Conservation (phyloP, 2,888 invertebrate genomes). For the Serripes groenlandicus region DNA sequence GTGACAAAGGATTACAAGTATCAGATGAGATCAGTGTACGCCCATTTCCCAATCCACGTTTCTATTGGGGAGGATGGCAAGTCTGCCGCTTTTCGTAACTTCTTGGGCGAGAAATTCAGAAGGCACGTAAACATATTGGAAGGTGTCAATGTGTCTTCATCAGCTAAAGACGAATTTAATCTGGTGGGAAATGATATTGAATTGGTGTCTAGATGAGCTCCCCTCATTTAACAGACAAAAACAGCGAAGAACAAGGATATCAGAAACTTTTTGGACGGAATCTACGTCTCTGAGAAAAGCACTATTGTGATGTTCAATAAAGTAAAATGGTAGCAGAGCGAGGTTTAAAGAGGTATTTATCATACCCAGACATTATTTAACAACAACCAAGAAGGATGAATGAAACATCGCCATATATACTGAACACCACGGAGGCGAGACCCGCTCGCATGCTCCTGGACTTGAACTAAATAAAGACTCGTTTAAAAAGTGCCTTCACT, state of each 20-base stretch:
- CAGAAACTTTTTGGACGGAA: background rate
- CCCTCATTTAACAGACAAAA: background rate
- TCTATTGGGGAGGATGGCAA: slow-evolving; percentile 94
- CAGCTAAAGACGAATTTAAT: slow-evolving; percentile 98
- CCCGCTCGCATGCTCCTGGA: too few relatives aligned
- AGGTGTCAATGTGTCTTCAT: slow-evolving; percentile 97
- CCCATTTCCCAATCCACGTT: slow-evolving; percentile 99
- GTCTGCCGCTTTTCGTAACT: slow-evolving; percentile 97
- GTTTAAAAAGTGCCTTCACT: too few relatives aligned
- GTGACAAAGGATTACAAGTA: slow-evolving; percentile 96
- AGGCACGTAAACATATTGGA: slow-evolving; percentile 96
- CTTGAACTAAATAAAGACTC: too few relatives aligned
- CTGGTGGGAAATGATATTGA: slow-evolving; percentile 98
- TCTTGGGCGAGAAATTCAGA: slow-evolving; percentile 99
- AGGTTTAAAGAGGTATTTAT: too few relatives aligned
- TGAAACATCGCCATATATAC: too few relatives aligned
- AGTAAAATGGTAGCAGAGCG: background rate
- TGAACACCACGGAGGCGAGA: too few relatives aligned
- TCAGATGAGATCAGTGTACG: slow-evolving; percentile 99
- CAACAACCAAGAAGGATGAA: too few relatives aligned
- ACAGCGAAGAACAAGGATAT: background rate
- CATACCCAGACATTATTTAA: too few relatives aligned
- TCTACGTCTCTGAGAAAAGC: background rate
- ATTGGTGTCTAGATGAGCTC: slow-evolving; percentile 96
- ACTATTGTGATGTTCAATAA: background rate